A percentile compares a stretch with the other conserved stretches of the same genome.
Evolutionary conservation across 2,797 vertebrate species (phyloP).

Genomic region (Pseudomugil gertrudae): DNA sequence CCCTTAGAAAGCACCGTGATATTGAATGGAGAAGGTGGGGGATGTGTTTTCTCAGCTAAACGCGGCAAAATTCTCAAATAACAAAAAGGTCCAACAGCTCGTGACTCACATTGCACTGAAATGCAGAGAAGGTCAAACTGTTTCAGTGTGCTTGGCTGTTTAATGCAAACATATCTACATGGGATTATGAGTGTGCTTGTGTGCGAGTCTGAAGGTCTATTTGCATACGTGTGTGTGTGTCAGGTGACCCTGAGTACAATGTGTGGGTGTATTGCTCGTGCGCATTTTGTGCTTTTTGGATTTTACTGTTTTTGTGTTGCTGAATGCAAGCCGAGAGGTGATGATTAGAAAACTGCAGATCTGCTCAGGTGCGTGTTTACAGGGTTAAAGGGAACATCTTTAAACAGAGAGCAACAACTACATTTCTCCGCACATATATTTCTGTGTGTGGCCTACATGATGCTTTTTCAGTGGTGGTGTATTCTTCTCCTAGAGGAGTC

Average conservation of each 20-base stretch:
- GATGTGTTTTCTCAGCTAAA: slow-evolving; percentile 29
- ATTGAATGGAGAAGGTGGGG: slow-evolving; percentile 21
- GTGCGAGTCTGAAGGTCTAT: slow-evolving; percentile 2
- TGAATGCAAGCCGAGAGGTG: background rate
- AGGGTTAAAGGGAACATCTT: slow-evolving; percentile 10
- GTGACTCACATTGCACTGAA: slow-evolving; percentile 39
- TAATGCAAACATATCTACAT: slow-evolving; percentile 52
- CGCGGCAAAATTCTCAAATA: slow-evolving; percentile 69
- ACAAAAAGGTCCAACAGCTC: slow-evolving; percentile 50
- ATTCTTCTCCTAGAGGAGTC: background rate
- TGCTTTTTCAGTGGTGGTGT: slow-evolving; percentile 6
- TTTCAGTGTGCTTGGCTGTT: slow-evolving; percentile 42
- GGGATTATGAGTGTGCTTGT: slow-evolving; percentile 30
- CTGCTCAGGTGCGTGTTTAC: too few relatives aligned
- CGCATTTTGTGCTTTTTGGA: slow-evolving; percentile 75
- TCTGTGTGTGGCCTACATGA: background rate
- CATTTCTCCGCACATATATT: slow-evolving; percentile 5
- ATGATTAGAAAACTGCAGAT: background rate
- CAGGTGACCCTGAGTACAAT: slow-evolving; percentile 76
- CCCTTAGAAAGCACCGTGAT: slow-evolving; percentile 53
- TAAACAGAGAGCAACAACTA: slow-evolving; percentile 9
- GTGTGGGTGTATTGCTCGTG: slow-evolving; percentile 60
- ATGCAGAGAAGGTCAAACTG: slow-evolving; percentile 28
- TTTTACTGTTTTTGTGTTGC: slow-evolving; percentile 20
- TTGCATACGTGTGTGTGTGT: slow-evolving; percentile 46